Evolutionary conservation across 2,113 vertebrate genomes (phyloP), one percentile per base, ranked within the genome.

Genomic region (Entomyzon cyanotis): DNA sequence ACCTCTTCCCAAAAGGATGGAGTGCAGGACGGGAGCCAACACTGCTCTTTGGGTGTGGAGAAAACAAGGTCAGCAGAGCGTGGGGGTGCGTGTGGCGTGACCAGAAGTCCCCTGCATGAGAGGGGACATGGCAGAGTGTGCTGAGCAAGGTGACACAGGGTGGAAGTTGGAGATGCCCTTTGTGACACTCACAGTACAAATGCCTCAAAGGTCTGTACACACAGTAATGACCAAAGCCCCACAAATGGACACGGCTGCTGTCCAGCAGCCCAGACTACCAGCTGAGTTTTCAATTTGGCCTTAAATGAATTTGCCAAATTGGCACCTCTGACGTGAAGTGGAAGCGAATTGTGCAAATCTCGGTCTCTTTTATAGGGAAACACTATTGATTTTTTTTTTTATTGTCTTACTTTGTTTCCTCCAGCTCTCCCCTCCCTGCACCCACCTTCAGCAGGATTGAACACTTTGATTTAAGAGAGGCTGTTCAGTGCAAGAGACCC

Each of bases 361-460:
- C 96, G 25, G 96, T 97, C 97, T 97, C 95, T 98, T 98, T 98
- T 98, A 98, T 96, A 94, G 97, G 97, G 96, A 98, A 97, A 87
- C 3, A 23, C 95, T 98, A 98, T 98, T 98, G 98, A 98, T 98
- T 98, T 98, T 98, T 98, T 98, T 98, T 98, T 98, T 98, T 97
- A 97, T 97, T 2, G 73, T 95, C 97, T 97, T 91, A 64, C 94
- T 97, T 94, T 96, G 77, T 39, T 93, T 84, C 83, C 65, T 39
- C 74, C 88, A 80, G 33, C 59, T 92, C 62, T 97, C 67, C 78
- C 89, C 89, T 95, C 86, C 86, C 82, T 91, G 21, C 93, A 96
- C 96, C 95, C 76, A 93, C 95, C 97, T 97, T 91, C 90, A 95
- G 94, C 42, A 11, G 97, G 97, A 98, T 96, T 98, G 98, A 97